Evolutionary conservation across 2,113 vertebrate species (phyloP), one percentile per base, ranked within the genome.

Genomic region (Halcyon malimbica): DNA sequence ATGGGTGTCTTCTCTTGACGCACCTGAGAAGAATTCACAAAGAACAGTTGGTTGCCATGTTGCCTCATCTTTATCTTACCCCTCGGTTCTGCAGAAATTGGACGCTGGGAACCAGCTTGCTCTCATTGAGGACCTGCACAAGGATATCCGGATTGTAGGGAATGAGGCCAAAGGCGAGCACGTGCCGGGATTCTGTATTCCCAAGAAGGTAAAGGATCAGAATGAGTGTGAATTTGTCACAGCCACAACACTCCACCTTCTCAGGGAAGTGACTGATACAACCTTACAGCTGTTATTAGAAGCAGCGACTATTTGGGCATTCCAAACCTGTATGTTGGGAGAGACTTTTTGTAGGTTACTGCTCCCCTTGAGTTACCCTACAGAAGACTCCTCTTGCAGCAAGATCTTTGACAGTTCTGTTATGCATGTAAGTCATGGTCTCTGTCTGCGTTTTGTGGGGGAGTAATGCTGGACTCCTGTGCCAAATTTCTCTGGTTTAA

Each of bases 141-240:
- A 98, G 95, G 99, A 99, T 96, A 98, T 99, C 67, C 98, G 98
- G 70, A 98, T 98, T 77, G 98, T 98, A 33, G 98, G 99, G 54
- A 98, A 98, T 1, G 99, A 99, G 46, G 98, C 99, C 70, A 99
- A 98, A 96, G 99, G 99, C 76, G 98, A 99, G 77, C 98, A 99
- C 1, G 98, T 99, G 59, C 99, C 99, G 3, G 99, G 99, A 26
- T 99, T 99, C 98, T 99, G 99, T 97, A 98, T 99, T 92, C 99
- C 99, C 9, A 99, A 99, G 97, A 99, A 99, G 99, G 99, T 99
- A 96, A 98, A 94, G 42, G 33, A 65, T 53, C 50, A 48, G 41
- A 75, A 59, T 21, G 44, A 64, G 41, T 0, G 0, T 23, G 59
- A 59, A 39, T 65, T 89, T 4, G 3, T 87, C 77, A 46, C 50